Conservation (phyloP, 2,113 vertebrate species). For the Pollachius pollachius region DNA sequence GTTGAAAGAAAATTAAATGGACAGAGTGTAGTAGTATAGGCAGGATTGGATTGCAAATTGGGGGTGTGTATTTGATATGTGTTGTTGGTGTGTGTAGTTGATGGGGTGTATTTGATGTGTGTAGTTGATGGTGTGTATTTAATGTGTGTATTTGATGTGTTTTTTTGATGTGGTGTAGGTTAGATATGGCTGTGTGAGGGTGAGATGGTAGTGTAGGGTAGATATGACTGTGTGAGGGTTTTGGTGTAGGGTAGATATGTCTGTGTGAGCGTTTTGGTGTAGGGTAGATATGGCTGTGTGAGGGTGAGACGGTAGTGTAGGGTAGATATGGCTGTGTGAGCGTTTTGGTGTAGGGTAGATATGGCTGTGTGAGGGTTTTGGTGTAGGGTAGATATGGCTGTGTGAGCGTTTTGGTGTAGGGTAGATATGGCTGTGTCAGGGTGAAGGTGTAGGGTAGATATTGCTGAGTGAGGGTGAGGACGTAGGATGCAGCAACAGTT, state of each 20-base stretch:
- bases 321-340: neutral
- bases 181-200: conserved; percentile 8
- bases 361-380: conserved; percentile 7
- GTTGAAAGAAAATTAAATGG: too few species aligned
- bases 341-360: conserved; percentile 8
- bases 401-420: conserved; percentile 11
- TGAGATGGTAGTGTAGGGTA: conserved; percentile 4
- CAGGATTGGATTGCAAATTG: too few species aligned
- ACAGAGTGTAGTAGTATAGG: too few species aligned
- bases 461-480: neutral
- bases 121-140: too few species aligned
- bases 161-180: too few species aligned
- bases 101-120: too few species aligned
- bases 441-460: conserved; percentile 21
- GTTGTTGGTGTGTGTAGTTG: too few species aligned
- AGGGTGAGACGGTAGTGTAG: conserved; percentile 16
- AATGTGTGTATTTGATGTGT: too few species aligned
- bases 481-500: conserved; percentile 28
- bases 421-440: too few species aligned
- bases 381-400: conserved; percentile 7
- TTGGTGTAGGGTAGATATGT: neutral
- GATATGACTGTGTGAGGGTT: neutral
- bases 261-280: conserved; percentile 1
- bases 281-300: conserved; percentile 12
- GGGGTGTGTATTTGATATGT: too few species aligned